A percentile compares a stretch with the other conserved stretches of the same genome.
These are phyloP conservation scores for Paralvinella palmiformis DNA, from an alignment of 1,140 invertebrate genomes.

Conservation along the genomic window DNA sequence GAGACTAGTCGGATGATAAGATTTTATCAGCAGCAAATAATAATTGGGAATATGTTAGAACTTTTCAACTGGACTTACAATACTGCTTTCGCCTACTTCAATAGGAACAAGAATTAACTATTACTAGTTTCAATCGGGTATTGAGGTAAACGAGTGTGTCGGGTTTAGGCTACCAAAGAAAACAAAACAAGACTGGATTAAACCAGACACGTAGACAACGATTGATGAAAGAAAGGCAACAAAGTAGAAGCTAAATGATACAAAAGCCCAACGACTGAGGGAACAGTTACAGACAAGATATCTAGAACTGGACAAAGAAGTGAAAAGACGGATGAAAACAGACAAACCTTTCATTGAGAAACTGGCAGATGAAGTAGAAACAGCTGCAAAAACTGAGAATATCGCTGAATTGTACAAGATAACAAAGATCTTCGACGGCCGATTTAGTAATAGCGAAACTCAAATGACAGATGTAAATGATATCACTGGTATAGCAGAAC, in stretches of 20 bases:
- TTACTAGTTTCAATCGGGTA: too few species aligned
- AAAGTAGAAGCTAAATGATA: constrained; percentile 1
- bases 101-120: constrained; percentile 4
- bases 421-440: neutral
- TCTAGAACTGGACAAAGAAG: constrained; percentile 8
- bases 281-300: neutral
- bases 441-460: neutral
- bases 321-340: constrained; percentile 3
- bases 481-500: constrained; percentile 9
- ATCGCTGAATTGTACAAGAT: neutral
- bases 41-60: too few species aligned
- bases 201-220: neutral
- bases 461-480: constrained; percentile 4
- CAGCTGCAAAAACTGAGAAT: neutral
- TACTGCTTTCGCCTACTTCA: constrained; percentile 1
- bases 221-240: neutral
- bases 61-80: neutral
- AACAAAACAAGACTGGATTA: neutral
- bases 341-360: neutral
- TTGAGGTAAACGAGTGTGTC: too few species aligned
- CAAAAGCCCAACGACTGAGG: constrained; percentile 4
- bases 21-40: too few species aligned
- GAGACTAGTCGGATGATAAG: too few species aligned
- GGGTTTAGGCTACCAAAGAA: neutral
- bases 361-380: constrained; percentile 4